Evolutionary conservation across 1,140 invertebrate genomes (phyloP).

Genomic region (Chrysopa pallens): DNA sequence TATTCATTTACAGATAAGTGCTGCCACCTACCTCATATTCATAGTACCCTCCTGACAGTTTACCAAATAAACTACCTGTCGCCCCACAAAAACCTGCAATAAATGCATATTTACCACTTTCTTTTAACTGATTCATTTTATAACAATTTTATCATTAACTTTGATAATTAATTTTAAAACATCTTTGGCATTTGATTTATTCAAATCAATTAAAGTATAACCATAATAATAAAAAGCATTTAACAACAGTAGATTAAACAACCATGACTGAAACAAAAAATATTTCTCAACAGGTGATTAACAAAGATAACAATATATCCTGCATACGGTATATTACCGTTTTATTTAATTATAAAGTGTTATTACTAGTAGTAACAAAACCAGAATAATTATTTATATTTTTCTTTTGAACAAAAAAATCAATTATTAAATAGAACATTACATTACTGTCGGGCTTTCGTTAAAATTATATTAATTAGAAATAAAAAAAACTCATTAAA

Average conservation of each 20-base stretch:
- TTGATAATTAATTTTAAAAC: neutral
- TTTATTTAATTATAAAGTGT: no score
- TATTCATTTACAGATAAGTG: neutral
- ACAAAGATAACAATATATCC: no score
- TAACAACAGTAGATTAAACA: neutral
- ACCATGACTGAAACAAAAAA: neutral
- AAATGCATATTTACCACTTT: conserved; percentile 6
- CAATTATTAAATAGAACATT: no score
- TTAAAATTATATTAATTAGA: no score
- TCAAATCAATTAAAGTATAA: no score
- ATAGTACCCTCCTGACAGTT: conserved; percentile 12
- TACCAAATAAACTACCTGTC: conserved; percentile 13
- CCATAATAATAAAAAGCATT: neutral
- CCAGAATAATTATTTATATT: no score
- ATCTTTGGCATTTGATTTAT: neutral
- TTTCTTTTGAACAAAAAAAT: no score
- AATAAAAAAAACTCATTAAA: no score
- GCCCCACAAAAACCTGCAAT: conserved; percentile 10
- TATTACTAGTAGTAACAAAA: no score
- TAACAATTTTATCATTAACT: neutral
- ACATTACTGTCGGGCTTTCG: no score
- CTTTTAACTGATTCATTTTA: no score
- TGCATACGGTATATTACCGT: no score
- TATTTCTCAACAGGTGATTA: neutral
- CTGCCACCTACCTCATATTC: conserved; percentile 9